Conservation (phyloP, 35 echinoderm and acorn worm species). For the Eucidaris tribuloides region DNA sequence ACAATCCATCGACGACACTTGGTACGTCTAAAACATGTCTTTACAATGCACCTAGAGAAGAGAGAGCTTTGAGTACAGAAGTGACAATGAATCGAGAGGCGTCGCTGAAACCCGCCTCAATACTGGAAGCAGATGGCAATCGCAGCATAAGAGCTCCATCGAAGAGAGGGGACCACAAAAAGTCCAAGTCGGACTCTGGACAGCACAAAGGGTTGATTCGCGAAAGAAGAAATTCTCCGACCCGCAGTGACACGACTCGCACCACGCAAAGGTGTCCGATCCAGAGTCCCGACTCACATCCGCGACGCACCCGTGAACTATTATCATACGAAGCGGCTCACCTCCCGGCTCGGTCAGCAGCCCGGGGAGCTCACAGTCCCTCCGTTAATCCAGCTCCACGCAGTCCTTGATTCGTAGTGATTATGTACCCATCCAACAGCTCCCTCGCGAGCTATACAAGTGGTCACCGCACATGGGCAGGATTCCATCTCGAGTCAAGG, state of each 20-base stretch:
- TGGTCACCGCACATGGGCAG: not conserved
- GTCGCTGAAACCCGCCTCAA: not conserved
- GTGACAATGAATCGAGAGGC: not conserved
- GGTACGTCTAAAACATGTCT: not conserved
- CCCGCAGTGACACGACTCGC: not conserved
- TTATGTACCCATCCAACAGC: not conserved
- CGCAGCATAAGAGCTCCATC: not conserved
- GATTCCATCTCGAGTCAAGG: not conserved
- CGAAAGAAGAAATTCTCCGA: not conserved
- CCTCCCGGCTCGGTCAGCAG: not conserved
- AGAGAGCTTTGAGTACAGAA: not conserved
- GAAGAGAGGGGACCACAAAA: not conserved
- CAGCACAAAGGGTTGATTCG: not conserved
- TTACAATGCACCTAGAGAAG: not conserved
- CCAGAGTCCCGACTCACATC: not conserved
- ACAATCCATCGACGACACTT: conserved; percentile 10
- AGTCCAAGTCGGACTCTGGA: conserved; percentile 4
- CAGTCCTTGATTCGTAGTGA: not conserved
- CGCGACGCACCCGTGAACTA: not conserved
- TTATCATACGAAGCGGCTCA: not conserved
- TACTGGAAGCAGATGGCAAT: not conserved
- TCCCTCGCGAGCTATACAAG: not conserved
- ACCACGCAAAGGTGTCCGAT: not conserved
- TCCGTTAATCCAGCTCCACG: not conserved
- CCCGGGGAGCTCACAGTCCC: not conserved